Conservation (phyloP, 2,888 invertebrate genomes). For the Frankliniella fusca region DNA sequence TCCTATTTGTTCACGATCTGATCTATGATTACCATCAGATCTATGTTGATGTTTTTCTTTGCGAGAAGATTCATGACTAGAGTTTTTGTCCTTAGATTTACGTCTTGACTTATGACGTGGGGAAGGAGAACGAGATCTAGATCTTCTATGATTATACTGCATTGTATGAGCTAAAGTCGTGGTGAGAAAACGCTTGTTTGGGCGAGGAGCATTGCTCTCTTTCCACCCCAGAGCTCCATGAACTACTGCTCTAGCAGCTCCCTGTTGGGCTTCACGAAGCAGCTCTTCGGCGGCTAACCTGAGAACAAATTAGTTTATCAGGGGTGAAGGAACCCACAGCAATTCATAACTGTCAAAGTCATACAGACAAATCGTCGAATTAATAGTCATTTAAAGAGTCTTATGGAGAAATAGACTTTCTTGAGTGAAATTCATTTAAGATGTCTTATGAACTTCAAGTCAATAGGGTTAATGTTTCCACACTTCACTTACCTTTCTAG, state of each 20-base stretch:
- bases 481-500: not conserved
- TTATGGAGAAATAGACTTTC: not conserved
- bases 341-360: not conserved
- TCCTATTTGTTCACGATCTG: not conserved
- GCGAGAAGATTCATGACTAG: slow-evolving; percentile 1
- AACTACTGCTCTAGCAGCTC: not conserved
- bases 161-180: not conserved
- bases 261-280: not conserved
- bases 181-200: slow-evolving; percentile 2
- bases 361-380: too few species aligned
- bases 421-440: not conserved
- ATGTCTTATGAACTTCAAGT: not conserved
- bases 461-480: not conserved
- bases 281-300: slow-evolving; percentile 12
- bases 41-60: not conserved
- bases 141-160: not conserved
- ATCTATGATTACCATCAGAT: not conserved
- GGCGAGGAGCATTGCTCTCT: not conserved
- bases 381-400: too few species aligned
- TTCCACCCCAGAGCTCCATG: not conserved
- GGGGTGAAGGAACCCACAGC: not conserved
- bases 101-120: not conserved
- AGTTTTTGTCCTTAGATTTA: not conserved
- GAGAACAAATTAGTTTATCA: not conserved
- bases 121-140: not conserved